These are phyloP conservation scores for Gavialis gangeticus DNA, from an alignment of 2,113 vertebrate genomes.

Conservation along the genomic window DNA sequence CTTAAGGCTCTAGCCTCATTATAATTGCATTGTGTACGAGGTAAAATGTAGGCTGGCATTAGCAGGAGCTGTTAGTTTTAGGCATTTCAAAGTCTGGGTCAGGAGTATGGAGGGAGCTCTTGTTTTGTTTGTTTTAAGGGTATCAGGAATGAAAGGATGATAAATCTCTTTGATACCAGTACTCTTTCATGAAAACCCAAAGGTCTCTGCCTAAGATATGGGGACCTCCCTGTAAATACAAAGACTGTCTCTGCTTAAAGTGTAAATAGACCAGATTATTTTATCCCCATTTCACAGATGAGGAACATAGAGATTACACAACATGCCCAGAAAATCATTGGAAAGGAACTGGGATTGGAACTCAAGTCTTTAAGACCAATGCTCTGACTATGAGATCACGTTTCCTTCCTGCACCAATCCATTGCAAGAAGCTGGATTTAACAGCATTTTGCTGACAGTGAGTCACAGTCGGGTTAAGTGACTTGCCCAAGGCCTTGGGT, in stretches of 20 bases:
- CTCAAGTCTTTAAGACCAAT: not conserved
- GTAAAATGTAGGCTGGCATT: not conserved
- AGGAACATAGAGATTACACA: not conserved
- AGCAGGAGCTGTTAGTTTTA: not conserved
- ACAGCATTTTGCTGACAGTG: not conserved
- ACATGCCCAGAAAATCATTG: not conserved
- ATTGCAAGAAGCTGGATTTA: not conserved
- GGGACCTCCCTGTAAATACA: no score
- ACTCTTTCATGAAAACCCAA: not conserved
- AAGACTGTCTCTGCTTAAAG: not conserved
- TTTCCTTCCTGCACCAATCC: not conserved
- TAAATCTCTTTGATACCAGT: not conserved
- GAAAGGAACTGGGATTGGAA: not conserved
- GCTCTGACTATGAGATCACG: not conserved
- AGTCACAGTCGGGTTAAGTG: not conserved
- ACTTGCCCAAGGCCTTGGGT: not conserved
- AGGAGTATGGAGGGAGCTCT: not conserved
- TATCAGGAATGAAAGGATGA: no score
- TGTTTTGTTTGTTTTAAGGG: no score
- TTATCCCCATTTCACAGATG: not conserved
- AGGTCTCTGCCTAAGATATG: not conserved
- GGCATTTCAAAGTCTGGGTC: not conserved
- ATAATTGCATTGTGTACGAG: not conserved
- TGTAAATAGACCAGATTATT: not conserved
- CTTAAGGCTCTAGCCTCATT: not conserved